A percentile compares a stretch with the other conserved stretches of the same genome.
These are phyloP conservation scores for Ochlodes sylvanus DNA, from an alignment of 2,888 invertebrate genomes.

Conservation along the genomic window DNA sequence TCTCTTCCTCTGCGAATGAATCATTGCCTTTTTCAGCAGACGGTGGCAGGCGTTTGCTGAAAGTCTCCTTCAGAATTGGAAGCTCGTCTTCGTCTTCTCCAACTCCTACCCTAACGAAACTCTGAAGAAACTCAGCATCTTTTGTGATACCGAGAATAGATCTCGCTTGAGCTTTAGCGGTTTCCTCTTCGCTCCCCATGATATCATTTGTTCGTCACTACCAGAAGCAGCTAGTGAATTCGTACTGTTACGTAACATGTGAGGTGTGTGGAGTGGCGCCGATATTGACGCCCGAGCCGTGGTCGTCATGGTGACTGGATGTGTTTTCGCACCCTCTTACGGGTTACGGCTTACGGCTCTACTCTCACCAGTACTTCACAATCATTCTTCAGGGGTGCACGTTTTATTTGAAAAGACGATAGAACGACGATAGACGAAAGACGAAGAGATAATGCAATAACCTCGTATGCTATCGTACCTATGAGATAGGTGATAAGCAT, in stretches of 20 bases:
- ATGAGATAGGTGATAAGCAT: too few relatives aligned
- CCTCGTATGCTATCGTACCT: too few relatives aligned
- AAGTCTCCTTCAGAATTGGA: slow-evolving; percentile 72
- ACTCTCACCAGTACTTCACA: slow-evolving; percentile 55
- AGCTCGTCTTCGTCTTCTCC: slow-evolving; percentile 83
- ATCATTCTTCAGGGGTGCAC: slow-evolving; percentile 43
- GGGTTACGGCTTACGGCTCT: too few relatives aligned
- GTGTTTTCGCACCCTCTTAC: slow-evolving; percentile 78
- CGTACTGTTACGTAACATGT: slow-evolving; percentile 62
- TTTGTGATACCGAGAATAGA: slow-evolving; percentile 88
- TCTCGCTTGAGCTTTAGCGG: slow-evolving; percentile 78
- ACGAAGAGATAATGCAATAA: too few relatives aligned
- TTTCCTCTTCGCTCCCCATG: slow-evolving; percentile 67
- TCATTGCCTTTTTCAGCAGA: slow-evolving; percentile 63
- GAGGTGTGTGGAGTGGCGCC: slow-evolving; percentile 67
- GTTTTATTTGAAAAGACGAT: slow-evolving; percentile 30
- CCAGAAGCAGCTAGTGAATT: slow-evolving; percentile 13
- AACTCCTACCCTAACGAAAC: slow-evolving; percentile 89
- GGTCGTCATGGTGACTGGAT: slow-evolving; percentile 73
- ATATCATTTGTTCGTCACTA: slow-evolving; percentile 37
- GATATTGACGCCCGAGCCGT: slow-evolving; percentile 77
- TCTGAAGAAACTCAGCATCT: slow-evolving; percentile 91
- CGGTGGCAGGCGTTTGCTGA: slow-evolving; percentile 72
- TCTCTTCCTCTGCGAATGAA: slow-evolving; percentile 60
- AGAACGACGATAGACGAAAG: too few relatives aligned